Evolutionary conservation across 2,113 vertebrate genomes (phyloP), one percentile per base, ranked within the genome.

Genomic region (Siniperca knerii): DNA sequence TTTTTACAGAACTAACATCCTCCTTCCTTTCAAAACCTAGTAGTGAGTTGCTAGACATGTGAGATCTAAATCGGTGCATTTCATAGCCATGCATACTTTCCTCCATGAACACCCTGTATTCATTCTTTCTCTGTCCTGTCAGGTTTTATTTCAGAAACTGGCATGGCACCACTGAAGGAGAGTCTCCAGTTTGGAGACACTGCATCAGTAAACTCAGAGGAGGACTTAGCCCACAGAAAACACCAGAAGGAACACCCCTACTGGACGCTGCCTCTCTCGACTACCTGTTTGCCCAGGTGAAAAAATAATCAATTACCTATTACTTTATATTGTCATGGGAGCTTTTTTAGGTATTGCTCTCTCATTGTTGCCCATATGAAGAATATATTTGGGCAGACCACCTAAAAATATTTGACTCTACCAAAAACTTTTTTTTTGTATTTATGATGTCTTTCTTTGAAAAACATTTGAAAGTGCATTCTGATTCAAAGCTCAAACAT

Each of bases 61-160:
- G 9, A 0, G 5, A 6, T 65, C 10, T 20, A 23, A 50, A 67
- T 74, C 13, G 4, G 6, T 37, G 6, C 16, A n/a, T 64, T 72
- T 66, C 1, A n/a, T 23, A 62, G 42, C 4, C 9, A 18, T 48
- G 8, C 0, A 8, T 61, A 5, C 33, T 21, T 4, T 66, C 40
- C 60, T 55, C 37, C n/a, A 46, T 23, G 8, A 35, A 55, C 21
- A 42, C 13, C 33, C 4, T 65, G 2, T 21, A 44, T 70, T 62
- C 1, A n/a, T 35, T 80, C 2, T 44, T 77, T 18, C n/a, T 75
- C n/a, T 68, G 21, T 79, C 35, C 60, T 62, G 9, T 71, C 89
- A 99, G 98, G 72, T 99, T 97, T 84, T 98, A 99, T 92, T 99
- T 99, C 86, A 97, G 95, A 84, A 99, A 99, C 92, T 99, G 98